Percentiles rank a stretch among this genome's conserved stretches.
Evolutionary conservation across 2,888 invertebrate genomes (phyloP).

Genomic region (Urechis unicinctus): DNA sequence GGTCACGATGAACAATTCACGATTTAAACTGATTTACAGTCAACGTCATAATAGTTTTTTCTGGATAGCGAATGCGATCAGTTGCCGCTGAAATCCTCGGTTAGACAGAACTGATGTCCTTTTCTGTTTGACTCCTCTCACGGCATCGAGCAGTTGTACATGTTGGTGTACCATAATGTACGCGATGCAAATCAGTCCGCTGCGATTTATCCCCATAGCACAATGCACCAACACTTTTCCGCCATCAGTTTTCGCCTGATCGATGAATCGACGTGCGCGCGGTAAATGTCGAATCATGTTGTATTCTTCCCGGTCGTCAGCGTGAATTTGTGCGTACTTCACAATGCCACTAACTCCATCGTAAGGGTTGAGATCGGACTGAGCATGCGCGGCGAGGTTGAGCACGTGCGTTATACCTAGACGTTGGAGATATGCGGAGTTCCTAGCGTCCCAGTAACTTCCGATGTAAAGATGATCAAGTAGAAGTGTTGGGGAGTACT

Average conservation of each 20-base stretch:
- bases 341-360: neutral
- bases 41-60: neutral
- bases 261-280: slow-evolving; percentile 2
- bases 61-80: slow-evolving; percentile 8
- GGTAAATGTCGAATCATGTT: slow-evolving; percentile 6
- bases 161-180: slow-evolving; percentile 9
- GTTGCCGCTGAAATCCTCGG: slow-evolving; percentile 4
- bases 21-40: neutral
- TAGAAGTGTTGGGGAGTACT: neutral
- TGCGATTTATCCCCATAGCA: slow-evolving; percentile 12
- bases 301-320: slow-evolving; percentile 3
- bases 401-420: slow-evolving; percentile 10
- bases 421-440: neutral
- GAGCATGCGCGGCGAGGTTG: slow-evolving; percentile 4
- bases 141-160: slow-evolving; percentile 2
- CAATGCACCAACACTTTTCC: slow-evolving; percentile 11
- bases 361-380: slow-evolving; percentile 1
- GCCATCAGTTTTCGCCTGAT: neutral
- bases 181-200: slow-evolving; percentile 7
- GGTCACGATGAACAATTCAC: too few species aligned
- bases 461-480: slow-evolving; percentile 6
- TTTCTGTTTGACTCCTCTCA: slow-evolving; percentile 1
- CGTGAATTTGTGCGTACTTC: slow-evolving; percentile 2
- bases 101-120: slow-evolving; percentile 2
- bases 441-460: slow-evolving; percentile 5